Base-by-base conservation (phyloP, 2,888 invertebrate species). In the Zaprionus obscuricornis region DNA sequence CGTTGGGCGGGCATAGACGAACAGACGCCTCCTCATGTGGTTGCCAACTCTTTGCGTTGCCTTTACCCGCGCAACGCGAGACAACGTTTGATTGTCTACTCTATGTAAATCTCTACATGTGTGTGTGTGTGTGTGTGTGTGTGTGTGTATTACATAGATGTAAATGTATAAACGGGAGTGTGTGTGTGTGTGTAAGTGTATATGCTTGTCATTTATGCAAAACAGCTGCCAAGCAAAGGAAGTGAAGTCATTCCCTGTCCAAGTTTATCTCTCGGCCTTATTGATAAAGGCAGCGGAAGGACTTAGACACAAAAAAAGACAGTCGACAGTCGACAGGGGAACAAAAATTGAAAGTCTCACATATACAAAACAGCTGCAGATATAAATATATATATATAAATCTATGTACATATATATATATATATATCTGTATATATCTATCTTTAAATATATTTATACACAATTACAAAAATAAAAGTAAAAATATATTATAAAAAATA, bases 221-320 rank as follows among this genome's bases (percentile, higher is more conserved):
- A 81, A 67, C 74, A 79, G 84, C 78, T 82, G 81, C 57, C 85
- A 78, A 74, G 74, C 39, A 52, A 74, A 83, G 77, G 68, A 72
- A 73, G 69, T 52, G 29, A 73, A 72, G 69, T 73, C 67, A 70
- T 36, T 70, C 69, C 62, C 72, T 66, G 66, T 65, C 77, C 62
- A 42, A 62, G 82, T 79, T 82, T 78, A 78, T 82, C 74, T 79
- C 55, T 27, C 66, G 45, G 73, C 78, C 72, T 63, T 68, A 74
- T 81, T 78, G 78, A 79, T 79, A 83, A 76, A 71, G 83, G 74
- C 76, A 74, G 33, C 83, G 78, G 83, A 78, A 78, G 72, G 75
- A 74, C 83, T 79, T 74, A 76, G 84, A 83, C 81, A 76, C 64
- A 46, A 58, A 66, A 62, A 73, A 65, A 50, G 55, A 11, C 33